phyloP scores from a whole-genome alignment of 2,797 vertebrate species.

The Molossus molossus region DNA sequence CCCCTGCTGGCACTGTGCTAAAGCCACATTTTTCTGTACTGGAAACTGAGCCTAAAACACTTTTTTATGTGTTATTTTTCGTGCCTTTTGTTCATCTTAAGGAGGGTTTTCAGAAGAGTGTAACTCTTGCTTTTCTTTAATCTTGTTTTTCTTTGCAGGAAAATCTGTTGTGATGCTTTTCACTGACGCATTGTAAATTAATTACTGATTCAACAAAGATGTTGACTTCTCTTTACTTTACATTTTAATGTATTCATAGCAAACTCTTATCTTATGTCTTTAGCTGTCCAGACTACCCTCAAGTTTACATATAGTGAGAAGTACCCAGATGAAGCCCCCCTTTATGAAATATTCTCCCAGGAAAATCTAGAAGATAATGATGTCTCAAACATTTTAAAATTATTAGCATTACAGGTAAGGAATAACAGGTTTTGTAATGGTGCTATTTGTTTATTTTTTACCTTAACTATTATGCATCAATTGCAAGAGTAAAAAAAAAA shows the following conservation, averaged over 20 bases:
- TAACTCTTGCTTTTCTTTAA: constrained; percentile 37
- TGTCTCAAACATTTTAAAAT: constrained; percentile 91
- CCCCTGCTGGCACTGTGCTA: background rate
- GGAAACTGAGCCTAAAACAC: background rate
- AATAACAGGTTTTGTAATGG: constrained; percentile 31
- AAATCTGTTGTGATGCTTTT: constrained; percentile 50
- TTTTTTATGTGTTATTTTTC: background rate
- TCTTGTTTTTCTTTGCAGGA: constrained; percentile 35
- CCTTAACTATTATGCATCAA: constrained; percentile 29
- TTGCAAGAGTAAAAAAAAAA: constrained; percentile 48
- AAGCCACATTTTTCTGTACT: background rate
- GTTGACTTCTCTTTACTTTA: constrained; percentile 18
- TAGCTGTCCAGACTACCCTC: constrained; percentile 95
- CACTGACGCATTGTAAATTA: constrained; percentile 38
- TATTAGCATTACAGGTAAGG: constrained; percentile 96
- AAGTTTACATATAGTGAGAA: constrained; percentile 98
- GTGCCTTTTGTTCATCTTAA: constrained; percentile 57
- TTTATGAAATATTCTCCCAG: constrained; percentile 96
- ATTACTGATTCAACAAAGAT: constrained; percentile 54
- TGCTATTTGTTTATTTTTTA: constrained; percentile 11
- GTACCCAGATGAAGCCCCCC: constrained; percentile 96
- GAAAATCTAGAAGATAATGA: constrained; percentile 96
- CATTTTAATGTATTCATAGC: background rate
- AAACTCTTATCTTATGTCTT: constrained; percentile 78
- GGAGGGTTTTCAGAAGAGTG: background rate